Evolutionary conservation across 2,113 vertebrate genomes (phyloP).

Genomic region (Cyrtonyx montezumae): DNA sequence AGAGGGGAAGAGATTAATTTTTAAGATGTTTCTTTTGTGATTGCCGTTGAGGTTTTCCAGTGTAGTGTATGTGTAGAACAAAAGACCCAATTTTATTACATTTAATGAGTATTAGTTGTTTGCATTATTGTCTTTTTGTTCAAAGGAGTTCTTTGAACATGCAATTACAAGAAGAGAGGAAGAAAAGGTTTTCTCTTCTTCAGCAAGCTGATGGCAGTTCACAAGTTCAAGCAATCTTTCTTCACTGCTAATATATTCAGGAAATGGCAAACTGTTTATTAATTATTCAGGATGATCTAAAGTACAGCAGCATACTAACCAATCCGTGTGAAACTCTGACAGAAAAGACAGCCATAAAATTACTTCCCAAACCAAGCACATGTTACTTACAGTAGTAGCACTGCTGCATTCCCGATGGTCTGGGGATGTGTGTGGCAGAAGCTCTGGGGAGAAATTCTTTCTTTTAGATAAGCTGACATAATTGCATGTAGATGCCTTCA

Average conservation of each 20-base stretch:
- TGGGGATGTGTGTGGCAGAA: not conserved
- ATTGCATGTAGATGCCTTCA: fast-evolving
- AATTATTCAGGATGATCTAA: conserved; percentile 65
- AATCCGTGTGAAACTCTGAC: not conserved
- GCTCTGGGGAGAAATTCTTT: not conserved
- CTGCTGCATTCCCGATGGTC: not conserved
- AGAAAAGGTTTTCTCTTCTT: conserved; percentile 18
- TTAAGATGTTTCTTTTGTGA: conserved; percentile 19
- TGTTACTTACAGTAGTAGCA: not conserved
- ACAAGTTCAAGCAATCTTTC: conserved; percentile 60
- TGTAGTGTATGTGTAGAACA: not conserved
- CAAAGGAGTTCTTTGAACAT: conserved; percentile 1
- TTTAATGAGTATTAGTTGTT: conserved; percentile 30
- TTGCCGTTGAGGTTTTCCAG: conserved; percentile 15
- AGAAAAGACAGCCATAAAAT: not conserved
- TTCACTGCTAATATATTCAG: conserved; percentile 46
- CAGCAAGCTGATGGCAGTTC: conserved; percentile 32
- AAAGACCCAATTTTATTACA: conserved; percentile 26
- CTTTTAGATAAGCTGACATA: not conserved
- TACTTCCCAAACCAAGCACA: not conserved
- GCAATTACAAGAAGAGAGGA: conserved; percentile 20
- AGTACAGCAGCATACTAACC: conserved; percentile 15
- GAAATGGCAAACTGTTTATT: conserved; percentile 46
- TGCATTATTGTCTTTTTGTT: conserved; percentile 27
- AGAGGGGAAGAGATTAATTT: not conserved